phyloP scores from a whole-genome alignment of 2,113 vertebrate species.

The Macaca mulatta region DNA sequence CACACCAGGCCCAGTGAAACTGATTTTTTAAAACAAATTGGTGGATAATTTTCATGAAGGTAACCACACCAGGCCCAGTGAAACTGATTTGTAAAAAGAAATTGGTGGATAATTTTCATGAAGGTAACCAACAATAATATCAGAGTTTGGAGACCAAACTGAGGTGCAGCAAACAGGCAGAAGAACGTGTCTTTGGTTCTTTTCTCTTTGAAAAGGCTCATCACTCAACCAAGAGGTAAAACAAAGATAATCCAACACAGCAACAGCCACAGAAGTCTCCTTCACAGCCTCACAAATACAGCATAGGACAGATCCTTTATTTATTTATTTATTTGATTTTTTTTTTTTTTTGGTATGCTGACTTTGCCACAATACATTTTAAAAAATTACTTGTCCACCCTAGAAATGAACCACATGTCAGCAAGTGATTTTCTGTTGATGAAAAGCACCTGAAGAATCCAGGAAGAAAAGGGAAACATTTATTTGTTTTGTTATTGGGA shows the following conservation, averaged over 20 bases:
- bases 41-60: too few species aligned
- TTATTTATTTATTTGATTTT: too few species aligned
- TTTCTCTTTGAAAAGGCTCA: too few species aligned
- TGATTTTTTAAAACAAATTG: not conserved
- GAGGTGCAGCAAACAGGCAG: not conserved
- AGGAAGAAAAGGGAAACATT: not conserved
- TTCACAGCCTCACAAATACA: not conserved
- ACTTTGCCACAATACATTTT: not conserved
- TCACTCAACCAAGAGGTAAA: too few species aligned
- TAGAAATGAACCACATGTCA: not conserved
- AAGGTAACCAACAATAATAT: not conserved
- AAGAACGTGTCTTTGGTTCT: not conserved
- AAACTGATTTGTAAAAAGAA: not conserved
- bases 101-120: not conserved
- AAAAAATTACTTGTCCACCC: not conserved
- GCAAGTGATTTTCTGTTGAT: not conserved
- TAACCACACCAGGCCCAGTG: too few species aligned
- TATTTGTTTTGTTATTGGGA: not conserved
- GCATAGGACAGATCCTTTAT: not conserved
- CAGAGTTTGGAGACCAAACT: not conserved
- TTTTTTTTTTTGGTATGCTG: not conserved
- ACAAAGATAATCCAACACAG: not conserved
- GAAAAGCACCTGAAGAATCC: not conserved
- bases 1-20: too few species aligned
- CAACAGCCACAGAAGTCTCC: too few species aligned